Conservation (phyloP, 2,113 vertebrate genomes). For the Canis aureus region DNA sequence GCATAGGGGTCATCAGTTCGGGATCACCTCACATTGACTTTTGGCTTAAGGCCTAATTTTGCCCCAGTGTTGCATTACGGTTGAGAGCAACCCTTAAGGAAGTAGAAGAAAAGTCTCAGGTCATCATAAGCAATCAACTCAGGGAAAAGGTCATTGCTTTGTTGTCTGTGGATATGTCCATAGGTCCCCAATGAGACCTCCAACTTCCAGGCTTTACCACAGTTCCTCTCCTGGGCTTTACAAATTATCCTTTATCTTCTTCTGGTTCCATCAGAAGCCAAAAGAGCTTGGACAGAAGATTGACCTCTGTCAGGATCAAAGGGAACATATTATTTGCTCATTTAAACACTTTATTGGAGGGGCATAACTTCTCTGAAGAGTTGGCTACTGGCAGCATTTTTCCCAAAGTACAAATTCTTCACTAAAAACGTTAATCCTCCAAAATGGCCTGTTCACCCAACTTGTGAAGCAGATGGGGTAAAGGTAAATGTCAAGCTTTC, state of each 20-base stretch:
- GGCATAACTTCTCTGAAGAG: not conserved
- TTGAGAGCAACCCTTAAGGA: not conserved
- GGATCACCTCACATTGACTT: conserved; percentile 14
- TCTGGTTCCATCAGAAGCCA: not conserved
- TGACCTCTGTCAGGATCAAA: not conserved
- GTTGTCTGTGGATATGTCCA: not conserved
- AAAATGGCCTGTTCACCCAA: not conserved
- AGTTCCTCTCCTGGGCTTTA: not conserved
- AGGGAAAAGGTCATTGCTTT: not conserved
- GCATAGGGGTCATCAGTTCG: not conserved
- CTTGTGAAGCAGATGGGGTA: not conserved
- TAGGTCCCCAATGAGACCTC: not conserved
- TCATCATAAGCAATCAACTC: not conserved
- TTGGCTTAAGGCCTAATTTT: not conserved
- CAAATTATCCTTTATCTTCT: not conserved
- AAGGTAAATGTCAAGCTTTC: not conserved
- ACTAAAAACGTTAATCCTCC: not conserved
- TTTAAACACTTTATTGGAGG: not conserved
- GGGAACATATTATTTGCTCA: conserved; percentile 7
- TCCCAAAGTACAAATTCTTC: conserved; percentile 1
- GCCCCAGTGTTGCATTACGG: not conserved
- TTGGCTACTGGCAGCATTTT: not conserved
- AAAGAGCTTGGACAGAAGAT: not conserved
- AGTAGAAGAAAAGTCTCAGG: not conserved
- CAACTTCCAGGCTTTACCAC: not conserved